Percentiles rank a stretch among this genome's conserved stretches.
phyloP scores from a whole-genome alignment of 2,113 vertebrate species.

The Scatophagus argus region DNA sequence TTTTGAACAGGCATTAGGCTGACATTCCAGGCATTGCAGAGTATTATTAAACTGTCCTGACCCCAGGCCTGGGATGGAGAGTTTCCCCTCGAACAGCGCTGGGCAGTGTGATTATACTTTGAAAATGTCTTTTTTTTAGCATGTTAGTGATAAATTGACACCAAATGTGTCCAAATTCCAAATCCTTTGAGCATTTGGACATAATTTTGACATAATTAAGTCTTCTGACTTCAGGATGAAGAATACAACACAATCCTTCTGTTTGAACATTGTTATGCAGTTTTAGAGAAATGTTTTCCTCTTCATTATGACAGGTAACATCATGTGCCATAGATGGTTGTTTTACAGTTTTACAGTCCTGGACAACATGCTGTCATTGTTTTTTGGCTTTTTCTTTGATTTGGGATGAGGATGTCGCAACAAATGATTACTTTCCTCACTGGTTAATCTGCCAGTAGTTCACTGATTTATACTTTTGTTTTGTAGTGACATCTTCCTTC shows the following conservation, averaged over 20 bases:
- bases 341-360: neutral
- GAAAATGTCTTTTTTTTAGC: neutral
- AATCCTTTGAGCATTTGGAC: neutral
- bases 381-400: neutral
- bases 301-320: no score
- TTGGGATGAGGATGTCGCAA: neutral
- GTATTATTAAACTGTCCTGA: conserved; percentile 79
- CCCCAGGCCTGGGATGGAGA: conserved; percentile 48
- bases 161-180: neutral
- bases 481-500: neutral
- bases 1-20: conserved; percentile 72
- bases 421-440: neutral
- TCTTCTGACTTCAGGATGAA: neutral
- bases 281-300: no score
- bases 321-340: neutral
- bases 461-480: no score
- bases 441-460: neutral
- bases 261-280: no score
- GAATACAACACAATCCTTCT: neutral
- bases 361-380: neutral
- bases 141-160: neutral
- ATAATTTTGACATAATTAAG: neutral
- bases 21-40: conserved; percentile 81
- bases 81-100: conserved; percentile 47
- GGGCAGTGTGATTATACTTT: neutral